Percentiles rank a stretch among this genome's conserved stretches.
Conservation (phyloP, 2,797 vertebrate species). For the Hemitrygon akajei region DNA sequence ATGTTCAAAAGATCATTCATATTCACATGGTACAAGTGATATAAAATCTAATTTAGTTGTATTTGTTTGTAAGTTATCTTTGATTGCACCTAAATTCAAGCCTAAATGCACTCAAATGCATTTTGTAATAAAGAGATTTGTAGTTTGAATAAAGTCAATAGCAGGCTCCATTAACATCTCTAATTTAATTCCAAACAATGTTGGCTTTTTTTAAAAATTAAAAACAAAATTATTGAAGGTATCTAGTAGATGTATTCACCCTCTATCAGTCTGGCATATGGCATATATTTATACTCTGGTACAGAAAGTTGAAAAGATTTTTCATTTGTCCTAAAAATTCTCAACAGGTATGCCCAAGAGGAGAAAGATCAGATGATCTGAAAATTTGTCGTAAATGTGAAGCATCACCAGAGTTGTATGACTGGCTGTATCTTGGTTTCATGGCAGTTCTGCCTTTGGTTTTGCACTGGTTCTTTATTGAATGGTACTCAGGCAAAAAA, state of each 20-base stretch:
- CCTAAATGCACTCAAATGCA: background rate
- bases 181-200: background rate
- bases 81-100: background rate
- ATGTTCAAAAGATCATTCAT: background rate
- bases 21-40: background rate
- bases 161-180: background rate
- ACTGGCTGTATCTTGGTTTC: conserved; percentile 96
- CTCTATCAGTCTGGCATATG: background rate
- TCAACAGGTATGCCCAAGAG: conserved; percentile 81
- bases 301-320: background rate
- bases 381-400: conserved; percentile 79
- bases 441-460: conserved; percentile 95
- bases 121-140: background rate
- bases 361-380: conserved; percentile 70
- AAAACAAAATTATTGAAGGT: too few species aligned
- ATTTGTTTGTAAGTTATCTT: background rate
- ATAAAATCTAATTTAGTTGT: background rate
- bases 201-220: background rate
- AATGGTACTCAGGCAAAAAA: conserved; percentile 97
- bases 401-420: conserved; percentile 80
- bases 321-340: background rate
- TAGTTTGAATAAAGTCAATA: background rate
- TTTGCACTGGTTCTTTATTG: conserved; percentile 97
- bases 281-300: background rate
- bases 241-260: background rate